Base-by-base conservation (phyloP, 2,888 invertebrate species). In the Plemyria rubiginata region DNA sequence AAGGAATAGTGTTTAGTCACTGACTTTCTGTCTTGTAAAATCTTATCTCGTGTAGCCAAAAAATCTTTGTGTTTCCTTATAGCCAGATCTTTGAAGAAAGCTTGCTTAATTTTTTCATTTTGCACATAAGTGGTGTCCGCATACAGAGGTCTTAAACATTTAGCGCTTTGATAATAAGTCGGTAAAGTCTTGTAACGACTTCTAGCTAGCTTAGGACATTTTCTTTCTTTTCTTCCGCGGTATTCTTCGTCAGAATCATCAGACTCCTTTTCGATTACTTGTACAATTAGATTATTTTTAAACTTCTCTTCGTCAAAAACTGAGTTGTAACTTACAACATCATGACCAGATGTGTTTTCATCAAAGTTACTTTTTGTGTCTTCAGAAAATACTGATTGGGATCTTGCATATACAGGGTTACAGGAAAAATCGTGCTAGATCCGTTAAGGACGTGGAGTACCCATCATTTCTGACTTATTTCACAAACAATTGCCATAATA, bases 1-100 rank as follows among this genome's bases (percentile, higher is more conserved):
- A 36, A 36, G 2, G 36, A 13, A n/a, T 36, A n/a, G 8, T 38
- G 36, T 45, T 40, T 32, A 48, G 13, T 50, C 67, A 79, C 88
- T 86, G 84, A 95, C 95, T 93, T 94, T 79, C 93, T 92, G 63
- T 92, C 94, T 75, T 95, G 95, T 56, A 95, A 76, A 66, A 93
- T 91, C 71, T 89, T 90, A 51, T 94, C 94, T 73, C 94, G 93
- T 54, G 87, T 89, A 5, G 76, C 86, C 49, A 95, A 76, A 65
- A 94, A 77, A 29, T 94, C 92, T 78, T 90, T 94, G 15, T 94
- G 88, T 77, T 94, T 94, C 65, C 90, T 90, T 64, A 94, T 73
- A 80, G 94, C 94, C 36, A 91, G 70, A 15, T 94, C 92, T 76
- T 84, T 92, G 5, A 94, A 73, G 65, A 85, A 83, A 29, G 77